A percentile compares a stretch with the other conserved stretches of the same genome.
phyloP scores from a whole-genome alignment of 2,797 vertebrate genomes.

The Artibeus jamaicensis region DNA sequence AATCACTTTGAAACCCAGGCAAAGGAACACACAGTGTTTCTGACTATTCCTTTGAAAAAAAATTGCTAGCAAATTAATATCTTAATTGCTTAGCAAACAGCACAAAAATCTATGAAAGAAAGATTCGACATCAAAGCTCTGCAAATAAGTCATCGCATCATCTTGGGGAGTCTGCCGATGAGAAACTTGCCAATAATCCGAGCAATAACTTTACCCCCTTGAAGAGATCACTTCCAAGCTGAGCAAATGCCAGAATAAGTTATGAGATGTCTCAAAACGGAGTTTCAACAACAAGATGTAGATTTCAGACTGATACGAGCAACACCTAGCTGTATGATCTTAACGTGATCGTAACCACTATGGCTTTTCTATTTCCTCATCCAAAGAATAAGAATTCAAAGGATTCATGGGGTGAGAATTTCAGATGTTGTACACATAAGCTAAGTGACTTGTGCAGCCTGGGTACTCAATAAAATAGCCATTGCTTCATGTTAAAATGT shows the following conservation, averaged over 20 bases:
- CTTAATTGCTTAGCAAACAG: neutral
- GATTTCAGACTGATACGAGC: neutral
- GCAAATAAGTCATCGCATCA: neutral
- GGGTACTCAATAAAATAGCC: neutral
- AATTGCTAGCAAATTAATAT: neutral
- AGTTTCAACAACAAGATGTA: neutral
- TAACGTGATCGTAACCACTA: neutral
- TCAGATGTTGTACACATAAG: neutral
- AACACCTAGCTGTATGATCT: neutral
- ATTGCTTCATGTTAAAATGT: neutral
- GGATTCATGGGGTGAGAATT: neutral
- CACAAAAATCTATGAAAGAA: neutral
- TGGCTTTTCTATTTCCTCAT: neutral
- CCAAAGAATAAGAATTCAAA: neutral
- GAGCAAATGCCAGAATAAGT: neutral
- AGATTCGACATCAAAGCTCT: neutral
- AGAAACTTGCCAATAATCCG: neutral
- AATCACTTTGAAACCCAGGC: neutral
- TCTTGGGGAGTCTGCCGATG: neutral
- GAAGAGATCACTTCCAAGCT: neutral
- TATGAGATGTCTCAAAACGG: neutral
- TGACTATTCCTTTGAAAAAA: neutral
- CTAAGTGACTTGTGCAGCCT: neutral
- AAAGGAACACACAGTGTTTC: neutral
- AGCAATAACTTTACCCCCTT: neutral